Conservation (phyloP, 2,797 vertebrate genomes). For the Acanthis flammea region DNA sequence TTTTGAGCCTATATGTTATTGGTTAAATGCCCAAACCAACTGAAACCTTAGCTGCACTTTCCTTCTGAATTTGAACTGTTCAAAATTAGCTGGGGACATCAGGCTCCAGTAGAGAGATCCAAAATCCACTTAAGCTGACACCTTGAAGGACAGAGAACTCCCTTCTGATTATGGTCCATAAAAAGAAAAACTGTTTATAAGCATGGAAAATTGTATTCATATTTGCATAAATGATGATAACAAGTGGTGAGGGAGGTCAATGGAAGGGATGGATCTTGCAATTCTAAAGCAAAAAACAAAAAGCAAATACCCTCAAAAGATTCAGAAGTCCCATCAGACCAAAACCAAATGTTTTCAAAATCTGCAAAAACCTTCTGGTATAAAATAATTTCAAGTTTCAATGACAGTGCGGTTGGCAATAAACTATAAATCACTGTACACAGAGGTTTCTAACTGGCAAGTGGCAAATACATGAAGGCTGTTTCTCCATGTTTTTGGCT, state of each 20-base stretch:
- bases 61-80: not conserved
- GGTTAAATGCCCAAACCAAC: not conserved
- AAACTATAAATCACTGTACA: slow-evolving; percentile 36
- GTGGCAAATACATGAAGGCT: slow-evolving; percentile 2
- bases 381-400: slow-evolving; percentile 35
- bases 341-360: slow-evolving; percentile 40
- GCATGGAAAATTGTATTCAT: not conserved
- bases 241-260: not conserved
- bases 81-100: not conserved
- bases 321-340: slow-evolving; percentile 6
- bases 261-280: not conserved
- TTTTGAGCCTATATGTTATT: not conserved
- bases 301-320: not conserved
- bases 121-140: not conserved
- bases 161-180: not conserved
- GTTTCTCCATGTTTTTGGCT: slow-evolving; percentile 9
- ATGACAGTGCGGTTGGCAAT: not conserved
- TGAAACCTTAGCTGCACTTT: not conserved
- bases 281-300: not conserved
- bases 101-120: not conserved
- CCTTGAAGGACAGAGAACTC: not conserved
- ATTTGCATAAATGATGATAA: not conserved
- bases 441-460: slow-evolving; percentile 9
- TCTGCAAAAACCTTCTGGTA: not conserved
- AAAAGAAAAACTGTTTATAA: not conserved